Conservation (phyloP, 1,140 invertebrate genomes). For the Aphelinus certus region DNA sequence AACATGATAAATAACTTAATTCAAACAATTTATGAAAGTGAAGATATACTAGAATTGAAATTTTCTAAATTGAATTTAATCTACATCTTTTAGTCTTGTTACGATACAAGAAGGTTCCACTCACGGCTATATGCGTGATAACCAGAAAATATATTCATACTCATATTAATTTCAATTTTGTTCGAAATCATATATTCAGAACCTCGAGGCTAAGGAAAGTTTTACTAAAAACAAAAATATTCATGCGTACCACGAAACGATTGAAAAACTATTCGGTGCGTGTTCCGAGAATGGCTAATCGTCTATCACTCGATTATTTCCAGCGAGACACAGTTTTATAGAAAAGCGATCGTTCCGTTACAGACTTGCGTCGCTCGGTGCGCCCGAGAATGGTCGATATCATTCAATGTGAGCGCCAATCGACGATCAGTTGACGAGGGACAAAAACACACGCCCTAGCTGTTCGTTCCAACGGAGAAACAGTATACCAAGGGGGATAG, state of each 20-base stretch:
- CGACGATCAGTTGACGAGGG: constrained; percentile 43
- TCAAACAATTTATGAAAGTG: too few relatives aligned
- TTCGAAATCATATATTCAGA: too few relatives aligned
- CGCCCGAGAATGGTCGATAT: constrained; percentile 43
- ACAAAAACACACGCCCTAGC: constrained; percentile 44
- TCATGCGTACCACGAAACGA: neutral
- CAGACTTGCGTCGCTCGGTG: constrained; percentile 24
- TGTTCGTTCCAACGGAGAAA: constrained; percentile 35
- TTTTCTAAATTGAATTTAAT: too few relatives aligned
- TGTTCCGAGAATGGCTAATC: neutral
- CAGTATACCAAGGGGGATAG: constrained; percentile 29
- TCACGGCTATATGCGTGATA: too few relatives aligned
- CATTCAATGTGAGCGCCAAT: constrained; percentile 43
- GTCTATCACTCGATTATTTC: constrained; percentile 12
- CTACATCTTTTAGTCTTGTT: too few relatives aligned
- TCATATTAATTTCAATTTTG: too few relatives aligned
- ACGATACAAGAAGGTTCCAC: too few relatives aligned
- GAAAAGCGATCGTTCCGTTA: constrained; percentile 24
- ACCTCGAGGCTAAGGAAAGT: too few relatives aligned
- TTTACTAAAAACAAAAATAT: too few relatives aligned
- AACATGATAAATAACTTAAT: too few relatives aligned
- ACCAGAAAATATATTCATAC: too few relatives aligned
- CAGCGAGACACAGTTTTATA: constrained; percentile 19
- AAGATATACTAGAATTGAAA: too few relatives aligned
- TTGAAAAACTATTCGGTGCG: neutral